phyloP scores from a whole-genome alignment of 2,888 invertebrate species.

The Dryocosmus kuriphilus region DNA sequence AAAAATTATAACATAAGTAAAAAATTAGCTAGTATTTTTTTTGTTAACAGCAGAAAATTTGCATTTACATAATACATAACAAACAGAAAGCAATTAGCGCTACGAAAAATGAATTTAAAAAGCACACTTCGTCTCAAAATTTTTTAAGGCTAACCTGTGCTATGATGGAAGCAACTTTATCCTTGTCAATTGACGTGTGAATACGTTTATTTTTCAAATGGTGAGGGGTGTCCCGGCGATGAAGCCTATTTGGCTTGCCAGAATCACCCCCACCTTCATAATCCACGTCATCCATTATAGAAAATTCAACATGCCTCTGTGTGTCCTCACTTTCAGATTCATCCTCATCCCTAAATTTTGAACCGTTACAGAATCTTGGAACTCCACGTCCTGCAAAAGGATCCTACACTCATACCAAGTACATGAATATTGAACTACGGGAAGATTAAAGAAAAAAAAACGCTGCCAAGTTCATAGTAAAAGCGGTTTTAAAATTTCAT shows the following conservation, averaged over 20 bases:
- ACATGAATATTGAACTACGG: constrained; percentile 7
- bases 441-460: background rate
- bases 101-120: background rate
- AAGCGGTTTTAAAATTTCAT: too few relatives aligned
- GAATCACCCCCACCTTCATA: constrained; percentile 78
- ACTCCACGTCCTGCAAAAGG: constrained; percentile 72
- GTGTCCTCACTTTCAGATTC: constrained; percentile 83
- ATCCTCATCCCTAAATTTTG: constrained; percentile 81
- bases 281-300: constrained; percentile 74
- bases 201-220: constrained; percentile 99
- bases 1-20: too few relatives aligned
- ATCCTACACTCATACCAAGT: constrained; percentile 53
- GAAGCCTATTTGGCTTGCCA: constrained; percentile 84
- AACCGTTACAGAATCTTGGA: constrained; percentile 80
- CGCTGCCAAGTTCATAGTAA: too few relatives aligned
- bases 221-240: constrained; percentile 98
- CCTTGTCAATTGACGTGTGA: constrained; percentile 83
- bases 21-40: too few relatives aligned
- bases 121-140: background rate
- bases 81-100: background rate
- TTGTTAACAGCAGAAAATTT: background rate
- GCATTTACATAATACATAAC: background rate
- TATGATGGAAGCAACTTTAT: constrained; percentile 86
- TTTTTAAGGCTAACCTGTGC: constrained; percentile 80
- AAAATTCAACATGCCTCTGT: constrained; percentile 75